Percentiles rank a stretch among this genome's conserved stretches.
Evolutionary conservation across 2,797 vertebrate genomes (phyloP).

Genomic region (Synanceia verrucosa): DNA sequence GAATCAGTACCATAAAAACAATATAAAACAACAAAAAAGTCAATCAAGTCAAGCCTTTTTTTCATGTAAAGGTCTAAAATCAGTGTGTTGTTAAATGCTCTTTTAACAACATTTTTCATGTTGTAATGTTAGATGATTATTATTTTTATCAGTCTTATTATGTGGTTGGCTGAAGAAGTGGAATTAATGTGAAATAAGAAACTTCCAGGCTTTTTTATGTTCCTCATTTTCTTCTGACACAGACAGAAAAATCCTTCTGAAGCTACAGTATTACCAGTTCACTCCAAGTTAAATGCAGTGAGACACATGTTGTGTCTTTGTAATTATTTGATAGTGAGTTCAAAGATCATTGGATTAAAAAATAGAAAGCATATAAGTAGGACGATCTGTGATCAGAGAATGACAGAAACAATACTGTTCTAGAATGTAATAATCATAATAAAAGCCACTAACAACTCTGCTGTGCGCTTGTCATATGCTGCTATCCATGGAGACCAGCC

Average conservation of each 20-base stretch:
- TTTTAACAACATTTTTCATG: neutral
- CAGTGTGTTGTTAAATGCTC: neutral
- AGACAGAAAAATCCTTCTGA: neutral
- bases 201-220: neutral
- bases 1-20: neutral
- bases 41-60: too few relatives aligned
- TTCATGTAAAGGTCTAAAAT: neutral
- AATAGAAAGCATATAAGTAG: conserved; percentile 86
- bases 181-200: conserved; percentile 6
- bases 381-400: conserved; percentile 81
- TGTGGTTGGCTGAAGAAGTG: neutral
- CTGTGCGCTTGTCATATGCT: conserved; percentile 80
- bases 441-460: conserved; percentile 88
- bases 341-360: conserved; percentile 73
- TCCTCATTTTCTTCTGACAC: neutral
- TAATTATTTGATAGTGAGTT: conserved; percentile 79
- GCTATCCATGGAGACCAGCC: conserved; percentile 86
- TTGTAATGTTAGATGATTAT: neutral
- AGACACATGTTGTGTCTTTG: neutral
- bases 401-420: conserved; percentile 83
- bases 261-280: neutral
- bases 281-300: neutral
- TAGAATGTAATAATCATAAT: too few relatives aligned
- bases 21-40: neutral
- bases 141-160: neutral